Base-by-base conservation (phyloP, 2,888 invertebrate genomes). In the Erynnis tages region DNA sequence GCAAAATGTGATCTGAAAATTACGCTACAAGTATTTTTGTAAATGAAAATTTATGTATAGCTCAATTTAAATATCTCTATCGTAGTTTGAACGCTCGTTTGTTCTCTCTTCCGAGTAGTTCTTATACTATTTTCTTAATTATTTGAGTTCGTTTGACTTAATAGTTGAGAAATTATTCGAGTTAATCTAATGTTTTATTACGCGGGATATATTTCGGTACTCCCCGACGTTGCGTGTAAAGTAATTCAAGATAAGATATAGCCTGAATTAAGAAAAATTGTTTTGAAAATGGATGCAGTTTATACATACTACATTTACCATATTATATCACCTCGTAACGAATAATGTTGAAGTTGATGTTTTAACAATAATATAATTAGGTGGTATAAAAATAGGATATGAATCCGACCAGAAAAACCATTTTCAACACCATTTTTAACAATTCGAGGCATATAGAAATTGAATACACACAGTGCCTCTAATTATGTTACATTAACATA, bases 401-500 rank as follows among this genome's bases (percentile, higher is more conserved):
- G 17, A 1, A 13, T 14, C 5, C 21, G 1, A 13, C 8, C 5
- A 11, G 1, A 67, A 67, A 61, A 69, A 71, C 73, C 72, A 74
- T 82, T 82, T 83, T 83, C 79, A 76, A 75, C 67, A 73, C 10
- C 50, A 54, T 73, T 80, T 72, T 78, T 73, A 75, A 71, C 14
- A 23, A 43, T 50, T 50, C 43, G 13, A 35, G 40, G 71, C 69
- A 67, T 79, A 82, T 85, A 84, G 77, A 82, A 50, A 66, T 66
- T 74, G 84, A 86, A 85, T 81, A 90, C 90, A 90, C 90, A 88
- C 90, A 90, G 90, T 90, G 90, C 90, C 90, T 90, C 90, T 90
- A 87, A 85, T 89, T 90, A 90, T 90, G 90, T 90, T 90, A 90
- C 87, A 87, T 90, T 90, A 90, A 90, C 89, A 89, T 90, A 88